Base-by-base conservation (phyloP, 2,888 invertebrate genomes). In the Miltochrista miniata region DNA sequence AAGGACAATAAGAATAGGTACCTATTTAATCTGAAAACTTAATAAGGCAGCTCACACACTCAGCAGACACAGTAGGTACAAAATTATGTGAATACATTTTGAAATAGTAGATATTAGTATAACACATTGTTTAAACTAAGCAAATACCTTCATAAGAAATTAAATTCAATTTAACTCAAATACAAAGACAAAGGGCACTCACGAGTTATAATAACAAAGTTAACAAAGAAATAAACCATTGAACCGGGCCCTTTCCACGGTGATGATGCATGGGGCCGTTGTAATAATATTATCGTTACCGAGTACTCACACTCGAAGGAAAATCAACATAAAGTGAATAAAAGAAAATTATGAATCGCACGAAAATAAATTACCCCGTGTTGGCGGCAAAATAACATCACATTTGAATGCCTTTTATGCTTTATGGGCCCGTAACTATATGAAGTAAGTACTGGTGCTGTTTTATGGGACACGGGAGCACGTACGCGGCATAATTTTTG, bases 281-380 rank as follows among this genome's bases (percentile, higher is more conserved):
- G 89, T 87, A 90, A 91, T 91, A 91, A 91, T 91, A 91, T 91
- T 91, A 91, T 90, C 89, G 87, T 90, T 87, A 81, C 89, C 81
- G 79, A 85, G 86, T 85, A 85, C 85, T 81, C 84, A 88, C 89
- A 87, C 85, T 88, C 87, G 72, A 85, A 85, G 85, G 85, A 90
- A 88, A 91, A 91, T 91, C 91, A 91, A 91, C 91, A 91, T 91
- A 91, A 91, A 91, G 90, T 91, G 91, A 90, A 91, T 91, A 91
- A 90, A 91, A 90, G 90, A 91, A 91, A 91, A 91, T 91, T 91
- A 91, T 91, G 91, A 91, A 90, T 90, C 85, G 90, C 87, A 80
- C 85, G 77, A 81, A 90, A 90, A 91, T 91, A 91, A 91, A 91
- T 91, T 91, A 90, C 89, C 83, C 85, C 76, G 84, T 87, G 90